Evolutionary conservation across 2,888 invertebrate genomes (phyloP).

Genomic region (Patella caerulea): DNA sequence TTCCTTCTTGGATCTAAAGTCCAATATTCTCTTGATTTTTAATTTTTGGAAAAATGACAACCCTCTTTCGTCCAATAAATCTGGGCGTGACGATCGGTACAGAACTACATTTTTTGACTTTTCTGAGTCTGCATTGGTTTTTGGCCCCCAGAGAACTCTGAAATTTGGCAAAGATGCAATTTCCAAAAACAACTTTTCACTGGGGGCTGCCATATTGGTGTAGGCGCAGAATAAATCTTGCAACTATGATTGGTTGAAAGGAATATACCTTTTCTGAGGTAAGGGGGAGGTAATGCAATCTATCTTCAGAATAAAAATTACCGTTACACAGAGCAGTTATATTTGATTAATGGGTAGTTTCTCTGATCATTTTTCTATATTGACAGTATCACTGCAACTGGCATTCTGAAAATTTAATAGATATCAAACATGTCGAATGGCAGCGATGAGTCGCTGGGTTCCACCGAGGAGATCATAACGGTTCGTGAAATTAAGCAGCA

Average conservation of each 20-base stretch:
- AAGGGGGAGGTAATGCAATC: background rate
- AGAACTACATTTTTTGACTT: slow-evolving; percentile 29
- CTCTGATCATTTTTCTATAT: too few species aligned
- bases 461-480: slow-evolving; percentile 43
- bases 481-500: slow-evolving; percentile 27
- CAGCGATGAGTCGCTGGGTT: slow-evolving; percentile 34
- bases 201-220: slow-evolving; percentile 21
- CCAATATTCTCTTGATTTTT: slow-evolving; percentile 56
- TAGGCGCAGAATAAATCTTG: background rate
- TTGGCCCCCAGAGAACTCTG: slow-evolving; percentile 31
- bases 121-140: slow-evolving; percentile 13
- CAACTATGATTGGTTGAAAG: background rate
- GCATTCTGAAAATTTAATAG: background rate
- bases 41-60: slow-evolving; percentile 43
- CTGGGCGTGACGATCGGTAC: slow-evolving; percentile 63
- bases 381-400: too few species aligned
- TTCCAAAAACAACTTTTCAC: slow-evolving; percentile 14
- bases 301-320: background rate
- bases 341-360: background rate
- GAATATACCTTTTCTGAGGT: background rate
- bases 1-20: slow-evolving; percentile 56
- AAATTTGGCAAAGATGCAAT: slow-evolving; percentile 40
- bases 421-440: slow-evolving; percentile 28
- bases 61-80: slow-evolving; percentile 50
- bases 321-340: background rate